These are phyloP conservation scores for Dendrocincla fuliginosa DNA, from an alignment of 2,797 vertebrate genomes.

Conservation along the genomic window DNA sequence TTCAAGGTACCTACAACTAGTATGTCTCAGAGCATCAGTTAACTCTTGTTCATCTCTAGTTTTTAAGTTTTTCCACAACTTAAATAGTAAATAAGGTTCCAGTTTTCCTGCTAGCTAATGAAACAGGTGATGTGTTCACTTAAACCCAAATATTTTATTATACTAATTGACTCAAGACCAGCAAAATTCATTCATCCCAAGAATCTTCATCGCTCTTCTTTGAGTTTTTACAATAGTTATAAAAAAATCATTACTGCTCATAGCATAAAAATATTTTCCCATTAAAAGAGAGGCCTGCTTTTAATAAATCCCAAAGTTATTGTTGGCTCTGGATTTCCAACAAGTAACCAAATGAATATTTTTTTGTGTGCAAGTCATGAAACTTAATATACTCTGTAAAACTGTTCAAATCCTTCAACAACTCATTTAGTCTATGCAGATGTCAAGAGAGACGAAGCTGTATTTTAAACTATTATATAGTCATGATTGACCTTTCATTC, in stretches of 20 bases:
- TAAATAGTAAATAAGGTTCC: neutral
- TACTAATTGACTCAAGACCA: slow-evolving; percentile 11
- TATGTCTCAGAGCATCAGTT: neutral
- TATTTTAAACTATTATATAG: slow-evolving; percentile 35
- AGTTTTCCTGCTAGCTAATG: neutral
- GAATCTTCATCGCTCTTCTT: slow-evolving; percentile 34
- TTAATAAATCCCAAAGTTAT: slow-evolving; percentile 73
- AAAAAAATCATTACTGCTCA: slow-evolving; percentile 63
- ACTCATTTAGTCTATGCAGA: slow-evolving; percentile 59
- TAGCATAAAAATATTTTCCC: slow-evolving; percentile 71
- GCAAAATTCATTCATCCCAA: slow-evolving; percentile 7
- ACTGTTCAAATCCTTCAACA: slow-evolving; percentile 67
- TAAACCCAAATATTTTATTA: slow-evolving; percentile 25
- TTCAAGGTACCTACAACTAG: neutral
- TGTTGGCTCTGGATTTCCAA: slow-evolving; percentile 65
- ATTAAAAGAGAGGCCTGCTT: slow-evolving; percentile 73
- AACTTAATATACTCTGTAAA: slow-evolving; percentile 71
- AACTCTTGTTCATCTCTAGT: slow-evolving; percentile 2
- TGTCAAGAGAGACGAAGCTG: slow-evolving; percentile 53
- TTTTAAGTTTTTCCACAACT: slow-evolving; percentile 13
- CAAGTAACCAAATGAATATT: slow-evolving; percentile 69
- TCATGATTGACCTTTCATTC: neutral
- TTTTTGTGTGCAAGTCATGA: slow-evolving; percentile 66
- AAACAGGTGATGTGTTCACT: slow-evolving; percentile 21
- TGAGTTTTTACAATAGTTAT: slow-evolving; percentile 51